Evolutionary conservation across 2,113 vertebrate species (phyloP).

Genomic region (Elephas maximus): DNA sequence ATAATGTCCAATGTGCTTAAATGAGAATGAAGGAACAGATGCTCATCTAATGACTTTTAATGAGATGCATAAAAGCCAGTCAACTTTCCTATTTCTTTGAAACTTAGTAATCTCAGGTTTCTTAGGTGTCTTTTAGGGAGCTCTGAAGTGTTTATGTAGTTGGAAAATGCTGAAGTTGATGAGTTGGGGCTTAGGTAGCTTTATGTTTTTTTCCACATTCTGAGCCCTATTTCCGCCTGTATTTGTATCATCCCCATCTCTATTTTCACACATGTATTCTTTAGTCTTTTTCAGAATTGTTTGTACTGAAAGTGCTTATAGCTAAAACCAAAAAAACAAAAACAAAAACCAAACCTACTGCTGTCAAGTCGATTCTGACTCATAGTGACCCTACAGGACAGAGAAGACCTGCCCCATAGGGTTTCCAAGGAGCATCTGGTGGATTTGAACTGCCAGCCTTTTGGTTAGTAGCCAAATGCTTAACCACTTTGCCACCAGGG

Average conservation of each 20-base stretch:
- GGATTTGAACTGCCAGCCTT: too few species aligned
- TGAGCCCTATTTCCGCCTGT: not conserved
- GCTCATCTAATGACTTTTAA: slow-evolving; percentile 68
- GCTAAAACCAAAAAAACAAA: too few species aligned
- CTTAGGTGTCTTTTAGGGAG: slow-evolving; percentile 45
- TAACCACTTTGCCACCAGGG: too few species aligned
- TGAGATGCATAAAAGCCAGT: slow-evolving; percentile 53
- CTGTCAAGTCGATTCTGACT: too few species aligned
- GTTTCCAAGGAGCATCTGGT: too few species aligned
- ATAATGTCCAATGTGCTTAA: slow-evolving; percentile 51
- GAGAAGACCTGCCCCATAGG: too few species aligned
- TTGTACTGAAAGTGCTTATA: slow-evolving; percentile 14
- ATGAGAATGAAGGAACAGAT: slow-evolving; percentile 60
- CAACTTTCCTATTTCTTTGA: slow-evolving; percentile 33
- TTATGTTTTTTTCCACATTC: not conserved
- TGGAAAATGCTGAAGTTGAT: slow-evolving; percentile 25
- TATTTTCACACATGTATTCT: not conserved
- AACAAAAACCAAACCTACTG: too few species aligned
- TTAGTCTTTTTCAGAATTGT: slow-evolving; percentile 38
- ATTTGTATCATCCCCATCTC: not conserved
- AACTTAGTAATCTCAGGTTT: slow-evolving; percentile 48
- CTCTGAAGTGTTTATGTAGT: slow-evolving; percentile 55
- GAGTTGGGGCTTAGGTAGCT: not conserved
- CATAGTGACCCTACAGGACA: too few species aligned
- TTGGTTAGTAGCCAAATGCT: too few species aligned